Percentiles rank a stretch among this genome's conserved stretches.
Evolutionary conservation across 1,140 invertebrate genomes (phyloP).

Genomic region (Bombus superbus): DNA sequence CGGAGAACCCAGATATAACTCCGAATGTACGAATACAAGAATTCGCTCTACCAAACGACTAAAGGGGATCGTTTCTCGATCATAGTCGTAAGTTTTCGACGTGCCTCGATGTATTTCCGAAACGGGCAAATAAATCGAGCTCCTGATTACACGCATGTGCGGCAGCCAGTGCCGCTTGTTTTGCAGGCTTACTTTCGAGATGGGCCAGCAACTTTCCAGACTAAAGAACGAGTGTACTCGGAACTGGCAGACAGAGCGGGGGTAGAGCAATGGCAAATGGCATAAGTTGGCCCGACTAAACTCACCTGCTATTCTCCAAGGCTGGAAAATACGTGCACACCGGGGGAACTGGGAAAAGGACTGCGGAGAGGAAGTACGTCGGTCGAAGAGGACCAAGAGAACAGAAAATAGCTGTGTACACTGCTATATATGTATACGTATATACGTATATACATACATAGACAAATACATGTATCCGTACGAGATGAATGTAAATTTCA

Average conservation of each 20-base stretch:
- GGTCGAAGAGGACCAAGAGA: constrained; percentile 8
- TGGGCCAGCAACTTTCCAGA: constrained; percentile 57
- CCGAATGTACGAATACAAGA: not conserved
- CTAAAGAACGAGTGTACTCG: constrained; percentile 55
- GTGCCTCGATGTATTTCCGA: not conserved
- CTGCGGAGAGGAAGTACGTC: not conserved
- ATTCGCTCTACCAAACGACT: not conserved
- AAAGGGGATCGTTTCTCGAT: not conserved
- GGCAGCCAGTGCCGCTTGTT: constrained; percentile 28
- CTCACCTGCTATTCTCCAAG: constrained; percentile 51
- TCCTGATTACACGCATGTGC: constrained; percentile 38
- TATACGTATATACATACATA: not conserved
- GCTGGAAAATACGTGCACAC: constrained; percentile 44
- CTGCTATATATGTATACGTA: not conserved
- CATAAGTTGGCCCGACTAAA: constrained; percentile 56
- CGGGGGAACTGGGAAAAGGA: not conserved
- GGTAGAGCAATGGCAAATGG: constrained; percentile 47
- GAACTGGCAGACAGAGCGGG: not conserved
- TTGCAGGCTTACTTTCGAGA: constrained; percentile 53
- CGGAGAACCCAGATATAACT: not conserved
- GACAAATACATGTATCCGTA: not conserved
- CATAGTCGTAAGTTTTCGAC: not conserved
- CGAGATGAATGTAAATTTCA: constrained; percentile 50
- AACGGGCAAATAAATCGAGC: constrained; percentile 13
- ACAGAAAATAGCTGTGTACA: constrained; percentile 38